Percentiles rank a stretch among this genome's conserved stretches.
These are phyloP conservation scores for Coronaproctus castanopsis DNA, from an alignment of 2,888 invertebrate species.

Conservation along the genomic window DNA sequence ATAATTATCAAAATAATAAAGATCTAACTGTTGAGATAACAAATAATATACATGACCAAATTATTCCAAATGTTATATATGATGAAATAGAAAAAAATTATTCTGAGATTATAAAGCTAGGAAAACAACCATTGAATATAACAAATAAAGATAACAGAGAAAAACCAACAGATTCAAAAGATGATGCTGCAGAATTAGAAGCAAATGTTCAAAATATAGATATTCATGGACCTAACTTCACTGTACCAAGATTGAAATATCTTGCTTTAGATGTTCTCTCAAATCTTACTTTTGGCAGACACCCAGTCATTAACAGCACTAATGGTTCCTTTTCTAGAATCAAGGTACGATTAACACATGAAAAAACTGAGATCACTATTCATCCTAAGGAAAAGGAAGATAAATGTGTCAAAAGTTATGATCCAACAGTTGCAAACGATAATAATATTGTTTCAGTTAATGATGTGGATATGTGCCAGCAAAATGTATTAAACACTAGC, in stretches of 20 bases:
- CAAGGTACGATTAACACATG: neutral
- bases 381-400: neutral
- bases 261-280: neutral
- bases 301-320: neutral
- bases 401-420: neutral
- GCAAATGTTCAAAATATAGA: too few species aligned
- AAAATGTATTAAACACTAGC: neutral
- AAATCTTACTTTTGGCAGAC: neutral
- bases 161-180: too few species aligned
- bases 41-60: too few species aligned
- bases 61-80: too few species aligned
- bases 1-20: too few species aligned
- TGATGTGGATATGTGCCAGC: neutral
- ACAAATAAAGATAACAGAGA: too few species aligned
- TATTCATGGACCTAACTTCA: too few species aligned
- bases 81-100: too few species aligned
- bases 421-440: neutral
- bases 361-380: neutral
- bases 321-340: neutral
- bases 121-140: too few species aligned
- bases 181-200: too few species aligned
- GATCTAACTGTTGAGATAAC: too few species aligned
- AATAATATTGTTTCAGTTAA: neutral
- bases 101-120: too few species aligned
- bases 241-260: neutral